These are phyloP conservation scores for Lithophane ornitopus DNA, from an alignment of 2,888 invertebrate genomes.

Conservation along the genomic window DNA sequence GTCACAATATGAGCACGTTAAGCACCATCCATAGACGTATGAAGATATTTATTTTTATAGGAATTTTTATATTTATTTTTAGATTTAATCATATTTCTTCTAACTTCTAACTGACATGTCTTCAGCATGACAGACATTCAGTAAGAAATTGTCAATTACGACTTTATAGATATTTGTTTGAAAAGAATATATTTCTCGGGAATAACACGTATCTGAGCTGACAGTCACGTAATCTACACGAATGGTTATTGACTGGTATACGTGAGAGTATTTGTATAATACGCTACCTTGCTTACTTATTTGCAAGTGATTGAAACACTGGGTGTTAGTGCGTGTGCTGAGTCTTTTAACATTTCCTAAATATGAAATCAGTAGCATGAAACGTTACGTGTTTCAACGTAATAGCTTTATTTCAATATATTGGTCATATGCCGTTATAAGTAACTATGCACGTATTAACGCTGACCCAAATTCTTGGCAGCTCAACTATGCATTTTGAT, in stretches of 20 bases:
- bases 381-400: slow-evolving; percentile 75
- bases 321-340: slow-evolving; percentile 70
- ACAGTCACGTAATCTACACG: slow-evolving; percentile 81
- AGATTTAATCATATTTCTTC: slow-evolving; percentile 7
- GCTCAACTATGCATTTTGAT: slow-evolving; percentile 61
- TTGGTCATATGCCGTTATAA: slow-evolving; percentile 55
- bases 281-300: slow-evolving; percentile 68
- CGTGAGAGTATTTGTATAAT: slow-evolving; percentile 88
- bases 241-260: slow-evolving; percentile 79
- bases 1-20: background rate
- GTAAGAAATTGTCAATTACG: slow-evolving; percentile 62
- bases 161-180: slow-evolving; percentile 57
- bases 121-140: slow-evolving; percentile 35
- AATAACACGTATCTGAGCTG: slow-evolving; percentile 77
- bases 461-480: slow-evolving; percentile 63
- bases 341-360: slow-evolving; percentile 75
- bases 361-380: slow-evolving; percentile 74
- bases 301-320: slow-evolving; percentile 50
- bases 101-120: slow-evolving; percentile 5
- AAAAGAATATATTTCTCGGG: slow-evolving; percentile 62
- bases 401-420: slow-evolving; percentile 65
- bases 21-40: background rate
- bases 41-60: background rate
- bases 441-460: slow-evolving; percentile 42
- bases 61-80: slow-evolving; percentile 14